phyloP scores from a whole-genome alignment of 1,140 invertebrate species.

The Cotesia typhae region DNA sequence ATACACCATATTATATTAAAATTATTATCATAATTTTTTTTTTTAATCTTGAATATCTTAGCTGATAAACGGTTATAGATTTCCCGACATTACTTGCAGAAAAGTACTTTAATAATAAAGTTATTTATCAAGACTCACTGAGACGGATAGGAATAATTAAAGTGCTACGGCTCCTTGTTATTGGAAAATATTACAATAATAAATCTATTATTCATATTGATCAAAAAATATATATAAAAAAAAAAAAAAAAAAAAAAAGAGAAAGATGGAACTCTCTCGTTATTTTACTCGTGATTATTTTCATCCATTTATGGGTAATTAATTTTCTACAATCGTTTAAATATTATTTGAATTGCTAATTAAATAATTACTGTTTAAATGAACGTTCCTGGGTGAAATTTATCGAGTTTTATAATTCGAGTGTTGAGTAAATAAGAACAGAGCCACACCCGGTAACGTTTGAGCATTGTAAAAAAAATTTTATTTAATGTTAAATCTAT shows the following conservation, averaged over 20 bases:
- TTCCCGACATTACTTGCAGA: no score
- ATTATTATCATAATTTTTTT: no score
- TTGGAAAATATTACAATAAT: background rate
- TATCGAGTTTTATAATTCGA: slow-evolving; percentile 4
- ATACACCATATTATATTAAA: no score
- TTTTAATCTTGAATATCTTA: no score
- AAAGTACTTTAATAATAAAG: no score
- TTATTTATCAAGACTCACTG: no score
- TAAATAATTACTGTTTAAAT: slow-evolving; percentile 3
- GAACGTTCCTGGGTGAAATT: slow-evolving; percentile 25
- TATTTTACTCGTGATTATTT: no score
- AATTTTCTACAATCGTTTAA: slow-evolving; percentile 5
- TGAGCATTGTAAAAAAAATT: background rate
- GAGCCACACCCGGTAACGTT: slow-evolving; percentile 28
- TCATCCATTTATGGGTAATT: slow-evolving; percentile 14
- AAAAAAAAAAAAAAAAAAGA: background rate
- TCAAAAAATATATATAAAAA: background rate
- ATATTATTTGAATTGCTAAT: background rate
- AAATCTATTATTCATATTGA: background rate
- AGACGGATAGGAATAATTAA: no score
- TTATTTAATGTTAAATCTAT: no score
- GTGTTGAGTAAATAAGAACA: slow-evolving; percentile 6
- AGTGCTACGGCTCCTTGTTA: no score
- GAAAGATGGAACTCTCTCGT: background rate
- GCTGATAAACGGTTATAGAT: no score